Conservation (phyloP, 2,113 vertebrate species). For the Indri indri region DNA sequence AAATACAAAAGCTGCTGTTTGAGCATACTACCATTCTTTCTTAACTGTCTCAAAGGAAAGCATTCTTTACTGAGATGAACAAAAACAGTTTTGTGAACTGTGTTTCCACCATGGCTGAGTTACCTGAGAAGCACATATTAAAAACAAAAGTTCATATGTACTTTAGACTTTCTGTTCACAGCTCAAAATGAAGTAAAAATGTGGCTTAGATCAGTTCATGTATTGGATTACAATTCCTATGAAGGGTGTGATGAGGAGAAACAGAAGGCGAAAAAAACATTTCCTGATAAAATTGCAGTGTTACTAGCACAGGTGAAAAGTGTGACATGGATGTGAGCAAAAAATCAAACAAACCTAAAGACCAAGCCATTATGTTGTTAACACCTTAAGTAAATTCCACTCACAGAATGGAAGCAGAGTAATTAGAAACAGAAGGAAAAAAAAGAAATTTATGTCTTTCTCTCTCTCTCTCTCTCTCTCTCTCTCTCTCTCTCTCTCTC, state of each 20-base stretch:
- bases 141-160: slow-evolving; percentile 16
- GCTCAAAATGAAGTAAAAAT: slow-evolving; percentile 53
- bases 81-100: not conserved
- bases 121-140: not conserved
- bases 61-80: not conserved
- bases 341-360: slow-evolving; percentile 56
- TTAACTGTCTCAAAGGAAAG: not conserved
- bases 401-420: not conserved
- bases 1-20: slow-evolving; percentile 3
- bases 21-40: not conserved
- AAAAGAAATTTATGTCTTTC: not conserved
- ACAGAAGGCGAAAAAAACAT: slow-evolving; percentile 26
- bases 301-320: slow-evolving; percentile 60
- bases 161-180: slow-evolving; percentile 44
- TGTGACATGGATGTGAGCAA: not conserved
- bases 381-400: slow-evolving; percentile 61
- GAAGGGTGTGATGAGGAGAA: slow-evolving; percentile 65
- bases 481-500: not conserved
- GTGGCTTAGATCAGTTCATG: slow-evolving; percentile 56
- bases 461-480: not conserved
- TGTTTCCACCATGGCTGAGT: not conserved
- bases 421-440: slow-evolving; percentile 55
- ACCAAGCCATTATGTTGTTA: slow-evolving; percentile 60
- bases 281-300: slow-evolving; percentile 54
- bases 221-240: slow-evolving; percentile 69